Evolutionary conservation across 64 coral and sea anemone species (phyloP), one percentile per base, ranked within the genome.

Genomic region (Pocillopora damicornis): DNA sequence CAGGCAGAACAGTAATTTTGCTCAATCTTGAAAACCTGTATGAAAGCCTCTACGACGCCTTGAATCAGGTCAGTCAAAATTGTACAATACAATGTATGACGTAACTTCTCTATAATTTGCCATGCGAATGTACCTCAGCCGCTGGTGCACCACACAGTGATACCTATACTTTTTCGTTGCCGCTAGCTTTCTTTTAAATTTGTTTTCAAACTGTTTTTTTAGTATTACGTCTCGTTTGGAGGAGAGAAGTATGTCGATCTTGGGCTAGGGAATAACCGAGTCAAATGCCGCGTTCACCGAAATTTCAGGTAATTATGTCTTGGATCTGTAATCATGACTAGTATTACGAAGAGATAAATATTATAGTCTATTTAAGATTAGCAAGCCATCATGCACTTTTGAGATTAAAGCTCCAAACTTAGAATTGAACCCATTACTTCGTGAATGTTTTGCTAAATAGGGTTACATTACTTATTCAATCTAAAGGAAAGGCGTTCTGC

Each of bases 1-100:
- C 91, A 7, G 91, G 91, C 37, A 86, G 86, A 22, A 92, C 91
- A 5, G 91, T 92, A 18, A 76, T 92, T 37, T 37, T 92, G 34
- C 68, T 92, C 11, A 92, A 92, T 60, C 86, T 92, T 23, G 91
- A 88, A n/a, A 92, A 76, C 18, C 77, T 92, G 5, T 92, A 91
- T 23, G 89, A 91, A 61, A 91, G 89, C 71, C 89, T 91, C 11
- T 91, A 91, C 51, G 89, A 91, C 87, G 91, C 76, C 20, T 56
- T 92, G 10, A 92, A 92, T 61, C 91, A 92, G 91, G 91, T 92
- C 26, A 62, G 79, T 81, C 60, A 11, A 2, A 18, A 34, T 22
- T 20, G 37, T 11, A n/a, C 17, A 58, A 8, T 15, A 6, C 35
- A 67, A 67, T 9, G 64, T 0, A 51, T 7, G 7, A 51, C 7